Conservation (phyloP, 2,888 invertebrate species). For the Spisula subtruncata region DNA sequence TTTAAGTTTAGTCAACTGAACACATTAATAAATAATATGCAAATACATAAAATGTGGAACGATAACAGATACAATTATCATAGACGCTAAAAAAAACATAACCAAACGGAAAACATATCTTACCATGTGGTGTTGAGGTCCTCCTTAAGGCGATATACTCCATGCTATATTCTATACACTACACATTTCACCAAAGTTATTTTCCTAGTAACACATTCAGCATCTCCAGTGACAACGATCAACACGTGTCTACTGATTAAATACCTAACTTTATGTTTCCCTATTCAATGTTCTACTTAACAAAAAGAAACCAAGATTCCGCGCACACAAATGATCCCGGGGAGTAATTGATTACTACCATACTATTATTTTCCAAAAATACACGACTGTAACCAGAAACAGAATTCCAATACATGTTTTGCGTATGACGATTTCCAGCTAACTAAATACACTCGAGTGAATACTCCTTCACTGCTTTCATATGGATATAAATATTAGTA, state of each 20-base stretch:
- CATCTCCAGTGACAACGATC: not conserved
- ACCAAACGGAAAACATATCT: not conserved
- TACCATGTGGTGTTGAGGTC: not conserved
- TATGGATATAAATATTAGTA: too few species aligned
- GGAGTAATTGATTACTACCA: slow-evolving; percentile 10
- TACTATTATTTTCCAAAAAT: slow-evolving; percentile 4
- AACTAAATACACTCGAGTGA: not conserved
- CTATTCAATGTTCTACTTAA: not conserved
- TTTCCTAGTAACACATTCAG: too few species aligned
- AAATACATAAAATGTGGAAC: not conserved
- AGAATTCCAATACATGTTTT: slow-evolving; percentile 18
- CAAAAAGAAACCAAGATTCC: not conserved
- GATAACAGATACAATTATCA: not conserved
- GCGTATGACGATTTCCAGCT: not conserved
- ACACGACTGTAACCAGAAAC: not conserved
- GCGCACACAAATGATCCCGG: not conserved
- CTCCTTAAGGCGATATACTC: not conserved
- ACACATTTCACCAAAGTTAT: not conserved
- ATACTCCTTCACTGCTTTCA: not conserved
- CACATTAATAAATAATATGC: too few species aligned
- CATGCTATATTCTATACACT: not conserved
- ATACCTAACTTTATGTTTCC: not conserved
- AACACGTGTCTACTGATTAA: not conserved
- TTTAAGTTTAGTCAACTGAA: not conserved
- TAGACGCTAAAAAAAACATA: not conserved